Evolutionary conservation across 1,140 invertebrate genomes (phyloP).

Genomic region (Hylyphantes graminicola): DNA sequence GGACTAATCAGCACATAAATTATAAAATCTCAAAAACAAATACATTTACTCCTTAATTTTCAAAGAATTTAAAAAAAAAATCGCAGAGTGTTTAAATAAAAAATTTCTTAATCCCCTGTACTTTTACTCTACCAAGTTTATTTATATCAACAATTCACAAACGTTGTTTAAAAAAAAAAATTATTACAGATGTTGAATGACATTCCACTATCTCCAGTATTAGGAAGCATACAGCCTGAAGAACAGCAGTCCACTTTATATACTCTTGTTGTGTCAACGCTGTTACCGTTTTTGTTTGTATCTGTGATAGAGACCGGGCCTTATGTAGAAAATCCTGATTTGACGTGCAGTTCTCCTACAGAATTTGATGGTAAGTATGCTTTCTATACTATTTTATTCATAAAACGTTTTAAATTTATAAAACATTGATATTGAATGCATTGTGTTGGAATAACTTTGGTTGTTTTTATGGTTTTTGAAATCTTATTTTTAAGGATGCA

Average conservation of each 20-base stretch:
- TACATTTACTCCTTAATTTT: too few species aligned
- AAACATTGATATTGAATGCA: too few species aligned
- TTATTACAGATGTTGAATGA: constrained; percentile 35
- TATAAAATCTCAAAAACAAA: too few species aligned
- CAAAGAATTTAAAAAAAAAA: too few species aligned
- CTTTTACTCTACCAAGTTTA: background rate
- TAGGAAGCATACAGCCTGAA: constrained; percentile 60
- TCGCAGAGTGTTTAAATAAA: too few species aligned
- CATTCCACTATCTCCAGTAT: constrained; percentile 49
- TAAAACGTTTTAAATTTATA: too few species aligned
- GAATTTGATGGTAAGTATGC: constrained; percentile 45
- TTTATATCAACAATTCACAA: too few species aligned
- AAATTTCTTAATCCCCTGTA: background rate
- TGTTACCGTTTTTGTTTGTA: constrained; percentile 62
- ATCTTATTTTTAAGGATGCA: too few species aligned
- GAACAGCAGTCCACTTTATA: constrained; percentile 36
- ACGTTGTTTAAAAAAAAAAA: background rate
- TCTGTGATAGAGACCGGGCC: constrained; percentile 67
- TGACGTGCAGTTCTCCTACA: constrained; percentile 11
- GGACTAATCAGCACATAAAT: too few species aligned
- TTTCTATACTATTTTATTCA: background rate
- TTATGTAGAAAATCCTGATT: constrained; percentile 61
- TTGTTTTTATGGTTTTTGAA: too few species aligned
- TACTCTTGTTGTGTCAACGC: constrained; percentile 20
- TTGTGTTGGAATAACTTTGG: too few species aligned